Evolutionary conservation across 2,888 invertebrate genomes (phyloP).

Genomic region (Julus scandinavius): DNA sequence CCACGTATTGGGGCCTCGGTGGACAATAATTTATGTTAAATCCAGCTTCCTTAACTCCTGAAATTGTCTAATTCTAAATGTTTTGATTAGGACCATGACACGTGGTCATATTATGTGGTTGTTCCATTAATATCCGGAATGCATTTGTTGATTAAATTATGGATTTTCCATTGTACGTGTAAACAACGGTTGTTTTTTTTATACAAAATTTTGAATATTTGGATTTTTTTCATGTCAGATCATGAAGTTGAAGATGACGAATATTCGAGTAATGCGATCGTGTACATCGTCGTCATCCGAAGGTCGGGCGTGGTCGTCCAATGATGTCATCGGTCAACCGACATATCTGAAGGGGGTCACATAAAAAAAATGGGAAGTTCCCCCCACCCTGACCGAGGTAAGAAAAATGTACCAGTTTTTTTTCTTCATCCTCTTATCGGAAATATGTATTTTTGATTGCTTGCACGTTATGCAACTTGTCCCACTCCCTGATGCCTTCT

Average conservation of each 20-base stretch:
- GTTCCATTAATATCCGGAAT: no score
- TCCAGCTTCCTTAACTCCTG: no score
- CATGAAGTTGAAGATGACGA: slow-evolving; percentile 10
- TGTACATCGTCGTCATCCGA: slow-evolving; percentile 11
- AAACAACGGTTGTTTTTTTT: no score
- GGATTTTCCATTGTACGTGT: neutral
- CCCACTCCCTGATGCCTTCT: neutral
- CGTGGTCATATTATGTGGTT: no score
- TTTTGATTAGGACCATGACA: no score
- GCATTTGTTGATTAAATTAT: neutral
- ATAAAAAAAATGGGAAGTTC: neutral
- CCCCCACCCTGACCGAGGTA: neutral
- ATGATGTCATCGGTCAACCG: neutral
- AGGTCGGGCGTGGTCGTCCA: neutral
- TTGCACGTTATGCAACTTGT: neutral
- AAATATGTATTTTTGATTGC: neutral
- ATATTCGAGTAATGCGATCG: neutral
- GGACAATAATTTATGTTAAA: no score
- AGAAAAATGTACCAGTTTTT: neutral
- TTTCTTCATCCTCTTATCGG: neutral
- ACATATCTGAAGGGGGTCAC: neutral
- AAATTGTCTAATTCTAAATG: no score
- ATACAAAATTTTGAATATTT: neutral
- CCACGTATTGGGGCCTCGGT: no score
- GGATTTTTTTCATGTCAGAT: neutral